A percentile compares a stretch with the other conserved stretches of the same genome.
Evolutionary conservation across 2,113 vertebrate species (phyloP).

Genomic region (Nothobranchius kuhntae): DNA sequence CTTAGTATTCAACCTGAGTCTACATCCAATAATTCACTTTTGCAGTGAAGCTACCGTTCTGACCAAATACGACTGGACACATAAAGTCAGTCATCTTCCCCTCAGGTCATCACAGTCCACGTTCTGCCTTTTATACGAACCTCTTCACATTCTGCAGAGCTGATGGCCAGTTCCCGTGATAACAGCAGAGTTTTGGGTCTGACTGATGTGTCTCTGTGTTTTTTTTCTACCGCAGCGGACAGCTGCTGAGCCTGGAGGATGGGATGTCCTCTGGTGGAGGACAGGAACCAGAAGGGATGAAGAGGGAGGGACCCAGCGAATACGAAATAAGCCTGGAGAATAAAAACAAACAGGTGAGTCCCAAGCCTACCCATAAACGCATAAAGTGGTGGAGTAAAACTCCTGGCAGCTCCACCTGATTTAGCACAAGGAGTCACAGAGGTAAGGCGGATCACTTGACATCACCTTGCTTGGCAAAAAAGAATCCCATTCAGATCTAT

Average conservation of each 20-base stretch:
- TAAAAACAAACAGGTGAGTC: constrained; percentile 76
- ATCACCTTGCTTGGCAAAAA: constrained; percentile 39
- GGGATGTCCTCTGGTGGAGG: constrained; percentile 63
- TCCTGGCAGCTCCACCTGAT: constrained; percentile 16
- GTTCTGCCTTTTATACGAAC: constrained; percentile 25
- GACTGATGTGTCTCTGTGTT: constrained; percentile 36
- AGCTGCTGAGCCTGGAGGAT: constrained; percentile 75
- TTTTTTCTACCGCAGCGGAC: constrained; percentile 52
- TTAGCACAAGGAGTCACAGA: background rate
- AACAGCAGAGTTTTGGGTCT: constrained; percentile 35
- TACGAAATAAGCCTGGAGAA: constrained; percentile 74
- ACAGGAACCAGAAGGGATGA: constrained; percentile 64
- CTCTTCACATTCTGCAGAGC: constrained; percentile 13
- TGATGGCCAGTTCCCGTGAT: constrained; percentile 25
- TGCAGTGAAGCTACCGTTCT: constrained; percentile 21
- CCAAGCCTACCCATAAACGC: background rate
- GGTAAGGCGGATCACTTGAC: constrained; percentile 35
- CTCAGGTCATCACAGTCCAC: constrained; percentile 24
- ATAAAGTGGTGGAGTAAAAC: background rate
- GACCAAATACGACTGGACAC: constrained; percentile 33
- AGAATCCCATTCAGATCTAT: constrained; percentile 62
- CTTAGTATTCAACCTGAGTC: constrained; percentile 5
- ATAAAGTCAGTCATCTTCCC: constrained; percentile 36
- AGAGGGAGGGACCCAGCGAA: constrained; percentile 76
- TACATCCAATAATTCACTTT: constrained; percentile 7